phyloP scores from a whole-genome alignment of 1,140 invertebrate genomes.

The Lanistes nyassanus region DNA sequence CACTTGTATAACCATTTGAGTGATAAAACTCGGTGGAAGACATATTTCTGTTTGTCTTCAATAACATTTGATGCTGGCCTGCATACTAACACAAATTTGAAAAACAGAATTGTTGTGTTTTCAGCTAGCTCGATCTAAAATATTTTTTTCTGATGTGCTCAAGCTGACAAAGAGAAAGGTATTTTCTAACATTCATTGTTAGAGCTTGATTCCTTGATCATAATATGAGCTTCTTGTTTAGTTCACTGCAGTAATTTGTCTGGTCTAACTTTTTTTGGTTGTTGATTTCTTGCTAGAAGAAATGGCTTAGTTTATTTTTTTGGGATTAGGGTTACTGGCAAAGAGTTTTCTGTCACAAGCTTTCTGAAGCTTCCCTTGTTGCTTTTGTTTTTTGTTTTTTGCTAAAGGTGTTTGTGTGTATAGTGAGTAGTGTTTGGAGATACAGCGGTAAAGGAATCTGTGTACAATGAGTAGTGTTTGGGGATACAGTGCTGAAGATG shows the following conservation, averaged over 20 bases:
- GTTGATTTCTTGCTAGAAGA: not conserved
- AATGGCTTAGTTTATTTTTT: too few relatives aligned
- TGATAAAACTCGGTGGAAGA: not conserved
- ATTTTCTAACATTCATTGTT: not conserved
- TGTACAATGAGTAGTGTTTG: too few relatives aligned
- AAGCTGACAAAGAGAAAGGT: conserved; percentile 24
- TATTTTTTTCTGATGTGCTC: conserved; percentile 7
- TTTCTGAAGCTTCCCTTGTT: too few relatives aligned
- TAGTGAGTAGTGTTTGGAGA: too few relatives aligned
- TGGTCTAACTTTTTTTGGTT: not conserved
- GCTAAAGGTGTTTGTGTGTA: too few relatives aligned
- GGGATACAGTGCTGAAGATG: too few relatives aligned
- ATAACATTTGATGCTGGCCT: not conserved
- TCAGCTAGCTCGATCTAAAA: not conserved
- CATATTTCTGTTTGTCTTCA: not conserved
- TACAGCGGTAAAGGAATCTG: too few relatives aligned
- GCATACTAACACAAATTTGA: not conserved
- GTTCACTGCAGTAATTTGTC: too few relatives aligned
- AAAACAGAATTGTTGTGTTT: not conserved
- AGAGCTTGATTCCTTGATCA: not conserved
- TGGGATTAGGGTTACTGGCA: too few relatives aligned
- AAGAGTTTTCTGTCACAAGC: too few relatives aligned
- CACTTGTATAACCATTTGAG: not conserved
- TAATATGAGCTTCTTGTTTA: not conserved
- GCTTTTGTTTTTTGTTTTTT: too few relatives aligned